Base-by-base conservation (phyloP, 2,113 vertebrate species). In the Atherinomorus stipes region DNA sequence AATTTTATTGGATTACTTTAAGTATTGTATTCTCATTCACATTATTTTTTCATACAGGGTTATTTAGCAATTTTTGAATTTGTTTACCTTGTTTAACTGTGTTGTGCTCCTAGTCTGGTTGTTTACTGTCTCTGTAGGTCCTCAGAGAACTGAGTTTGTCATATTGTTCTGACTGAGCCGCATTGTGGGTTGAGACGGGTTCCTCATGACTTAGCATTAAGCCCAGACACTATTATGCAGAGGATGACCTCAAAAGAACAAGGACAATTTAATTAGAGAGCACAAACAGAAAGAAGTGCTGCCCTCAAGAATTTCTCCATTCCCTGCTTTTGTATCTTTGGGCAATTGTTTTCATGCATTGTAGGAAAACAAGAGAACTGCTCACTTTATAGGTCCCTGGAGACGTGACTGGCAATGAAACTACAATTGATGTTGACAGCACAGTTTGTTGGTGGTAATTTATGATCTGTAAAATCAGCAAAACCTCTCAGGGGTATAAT, bases 401-500 rank as follows among this genome's bases (percentile, higher is more conserved):
- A 28, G 67, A 69, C 49, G 11, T 1, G 5, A 75, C 51, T 25
- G 61, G 16, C 31, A 75, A 49, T 50, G 65, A 72, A 73, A 76
- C 25, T 4, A 34, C 22, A 49, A 37, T 63, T 71, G 58, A 45
- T 28, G 47, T 75, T 53, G 50, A 64, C 62, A 37, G 49, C 34
- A 26, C 15, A 23, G 40, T 64, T 58, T 64, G 42, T 25, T 40
- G n/a, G 64, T 73, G 74, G 56, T 76, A 62, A 85, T 87, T 91
- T 85, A 83, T 51, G 70, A 69, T 42, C 18, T 83, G 83, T 86
- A 64, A 87, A 90, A 63, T 77, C 12, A 4, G 18, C 5, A 0
- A 1, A 6, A n/a, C 16, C 47, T 64, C 66, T 52, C 65, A 13
- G 37, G 64, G 64, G 62, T 40, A 49, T 15, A 34, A 52, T 31